phyloP scores from a whole-genome alignment of 1,140 invertebrate species.

The Plutomurus gul region DNA sequence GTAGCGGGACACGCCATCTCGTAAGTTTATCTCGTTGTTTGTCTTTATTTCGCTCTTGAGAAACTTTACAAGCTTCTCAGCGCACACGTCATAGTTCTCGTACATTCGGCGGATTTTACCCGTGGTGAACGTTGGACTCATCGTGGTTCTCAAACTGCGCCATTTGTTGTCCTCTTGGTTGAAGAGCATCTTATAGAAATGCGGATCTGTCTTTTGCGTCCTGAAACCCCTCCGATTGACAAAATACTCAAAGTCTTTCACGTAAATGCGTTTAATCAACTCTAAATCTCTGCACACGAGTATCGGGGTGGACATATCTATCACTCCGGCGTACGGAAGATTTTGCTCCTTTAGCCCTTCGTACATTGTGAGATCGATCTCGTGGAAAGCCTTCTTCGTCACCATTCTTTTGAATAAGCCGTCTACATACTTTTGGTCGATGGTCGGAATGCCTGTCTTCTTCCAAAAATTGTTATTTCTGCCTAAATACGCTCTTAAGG shows the following conservation, averaged over 20 bases:
- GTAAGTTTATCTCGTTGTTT: background rate
- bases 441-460: background rate
- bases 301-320: constrained; percentile 42
- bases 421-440: background rate
- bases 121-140: constrained; percentile 36
- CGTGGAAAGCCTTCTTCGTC: background rate
- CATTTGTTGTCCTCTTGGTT: background rate
- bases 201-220: background rate
- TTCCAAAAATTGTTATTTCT: background rate
- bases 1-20: constrained; percentile 55
- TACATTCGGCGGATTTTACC: constrained; percentile 34
- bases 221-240: constrained; percentile 46
- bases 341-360: background rate
- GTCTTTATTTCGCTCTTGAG: background rate
- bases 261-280: constrained; percentile 54
- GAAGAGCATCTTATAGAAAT: background rate
- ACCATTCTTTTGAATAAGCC: background rate
- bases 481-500: no score
- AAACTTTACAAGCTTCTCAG: background rate
- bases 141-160: background rate
- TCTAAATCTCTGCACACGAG: constrained; percentile 54
- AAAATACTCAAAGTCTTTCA: constrained; percentile 57
- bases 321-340: background rate
- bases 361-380: background rate
- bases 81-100: background rate